phyloP scores from a whole-genome alignment of 2,113 vertebrate species.

The Sapayoa aenigma region DNA sequence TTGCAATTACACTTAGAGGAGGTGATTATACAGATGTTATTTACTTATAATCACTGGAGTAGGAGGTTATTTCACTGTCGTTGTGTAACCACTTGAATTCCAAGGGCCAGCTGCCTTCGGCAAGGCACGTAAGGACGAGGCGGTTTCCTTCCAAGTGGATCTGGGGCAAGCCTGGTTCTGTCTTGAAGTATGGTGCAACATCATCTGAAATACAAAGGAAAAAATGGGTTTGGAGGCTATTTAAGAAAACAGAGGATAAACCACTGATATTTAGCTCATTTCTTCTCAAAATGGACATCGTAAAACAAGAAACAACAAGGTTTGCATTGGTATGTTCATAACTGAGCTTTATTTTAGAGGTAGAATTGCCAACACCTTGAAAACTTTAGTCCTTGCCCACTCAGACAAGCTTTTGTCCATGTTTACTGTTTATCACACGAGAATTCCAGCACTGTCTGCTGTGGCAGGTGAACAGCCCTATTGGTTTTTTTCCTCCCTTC shows the following conservation, averaged over 20 bases:
- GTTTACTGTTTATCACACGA: not conserved
- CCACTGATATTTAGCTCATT: not conserved
- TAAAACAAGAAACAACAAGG: not conserved
- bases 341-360: not conserved
- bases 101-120: constrained; percentile 95
- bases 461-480: not conserved
- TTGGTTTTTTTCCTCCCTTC: fast-evolving
- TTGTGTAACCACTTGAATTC: constrained; percentile 91
- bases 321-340: not conserved
- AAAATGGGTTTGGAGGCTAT: not conserved
- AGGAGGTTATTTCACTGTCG: constrained; percentile 82
- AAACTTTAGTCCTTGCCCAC: not conserved
- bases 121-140: constrained; percentile 91
- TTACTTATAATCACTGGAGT: constrained; percentile 90
- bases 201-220: constrained; percentile 74
- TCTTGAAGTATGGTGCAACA: constrained; percentile 82
- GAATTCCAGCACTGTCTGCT: not conserved
- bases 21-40: not conserved
- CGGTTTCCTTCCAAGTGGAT: constrained; percentile 88
- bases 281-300: not conserved
- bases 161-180: constrained; percentile 78
- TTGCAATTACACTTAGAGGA: not conserved
- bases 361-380: not conserved
- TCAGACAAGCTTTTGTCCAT: not conserved
- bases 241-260: not conserved